Base-by-base conservation (phyloP, 1,140 invertebrate genomes). In the Musca domestica region DNA sequence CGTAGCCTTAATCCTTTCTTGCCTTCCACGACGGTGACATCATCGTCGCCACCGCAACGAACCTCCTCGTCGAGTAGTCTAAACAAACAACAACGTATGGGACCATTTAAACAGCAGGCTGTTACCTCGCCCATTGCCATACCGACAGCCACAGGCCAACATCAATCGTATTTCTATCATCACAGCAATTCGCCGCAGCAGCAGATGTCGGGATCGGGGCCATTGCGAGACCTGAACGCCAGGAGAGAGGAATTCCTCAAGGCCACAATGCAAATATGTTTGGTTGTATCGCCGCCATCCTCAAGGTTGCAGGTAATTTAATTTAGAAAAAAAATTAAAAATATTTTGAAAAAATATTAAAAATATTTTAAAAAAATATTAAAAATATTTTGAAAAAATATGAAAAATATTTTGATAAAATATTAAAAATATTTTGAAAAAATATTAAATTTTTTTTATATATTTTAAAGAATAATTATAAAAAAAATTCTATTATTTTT, bases 241-340 rank as follows among this genome's bases (percentile, higher is more conserved):
- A 85, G 82, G 63, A 78, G 84, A 19, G 84, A 86, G 67, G 84
- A 86, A 72, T 86, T 85, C 66, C 69, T 81, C 23, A 77, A 78
- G 22, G 80, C 80, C 17, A 81, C 80, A 41, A 82, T 82, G 80
- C 81, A 81, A 71, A 82, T 82, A 69, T 82, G 80, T 67, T 67
- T 82, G 69, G 80, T 82, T 47, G 80, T 82, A 5, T 82, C 80
- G 46, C 80, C 80, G 23, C 80, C 80, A 47, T 73, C 74, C 17
- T 80, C 73, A 70, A 82, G 81, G 73, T 71, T 82, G 64, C 80
- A 82, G 75, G 80, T 81, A 74, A 80, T 72, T 76, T 52, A n/a
- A n/a, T n/a, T n/a, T 41, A 12, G 34, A 41, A 5, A 41, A 41
- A 12, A 9, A 7, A 9, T 41, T 41, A 19, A 20, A 22, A 67